These are phyloP conservation scores for Dryadula phaetusa DNA, from an alignment of 2,888 invertebrate species.

Conservation along the genomic window DNA sequence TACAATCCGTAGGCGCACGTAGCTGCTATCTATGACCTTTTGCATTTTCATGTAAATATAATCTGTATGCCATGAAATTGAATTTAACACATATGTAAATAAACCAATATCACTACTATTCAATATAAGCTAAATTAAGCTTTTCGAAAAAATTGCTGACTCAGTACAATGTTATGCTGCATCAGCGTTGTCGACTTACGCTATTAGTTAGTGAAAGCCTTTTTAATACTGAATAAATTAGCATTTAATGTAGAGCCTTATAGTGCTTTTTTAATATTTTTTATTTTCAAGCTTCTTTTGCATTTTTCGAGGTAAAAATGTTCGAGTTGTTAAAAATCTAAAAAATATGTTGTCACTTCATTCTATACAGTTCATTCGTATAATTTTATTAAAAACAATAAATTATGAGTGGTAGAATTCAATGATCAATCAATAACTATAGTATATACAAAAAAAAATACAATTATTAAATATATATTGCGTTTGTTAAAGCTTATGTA, in stretches of 20 bases:
- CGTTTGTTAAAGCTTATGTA: too few relatives aligned
- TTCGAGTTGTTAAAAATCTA: too few relatives aligned
- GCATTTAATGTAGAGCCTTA: not conserved
- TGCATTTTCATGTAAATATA: conserved; percentile 56
- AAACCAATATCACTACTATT: conserved; percentile 52
- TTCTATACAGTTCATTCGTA: too few relatives aligned
- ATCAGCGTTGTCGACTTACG: conserved; percentile 20
- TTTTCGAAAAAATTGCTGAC: conserved; percentile 30
- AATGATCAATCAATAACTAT: too few relatives aligned
- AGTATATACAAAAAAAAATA: too few relatives aligned
- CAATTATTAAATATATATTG: too few relatives aligned
- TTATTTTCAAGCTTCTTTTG: not conserved
- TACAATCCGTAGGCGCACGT: conserved; percentile 58
- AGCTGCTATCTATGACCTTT: conserved; percentile 66
- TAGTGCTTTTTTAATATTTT: not conserved
- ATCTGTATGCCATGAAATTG: conserved; percentile 59
- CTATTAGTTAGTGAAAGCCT: conserved; percentile 19
- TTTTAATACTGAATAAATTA: conserved; percentile 26
- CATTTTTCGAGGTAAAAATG: not conserved
- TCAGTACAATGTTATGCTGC: conserved; percentile 24
- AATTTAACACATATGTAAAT: conserved; percentile 68
- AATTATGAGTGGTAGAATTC: too few relatives aligned
- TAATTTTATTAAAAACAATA: too few relatives aligned
- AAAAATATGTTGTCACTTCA: too few relatives aligned
- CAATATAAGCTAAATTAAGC: conserved; percentile 32